A percentile compares a stretch with the other conserved stretches of the same genome.
Evolutionary conservation across 2,888 invertebrate genomes (phyloP).

Genomic region (Leucozona laternaria): DNA sequence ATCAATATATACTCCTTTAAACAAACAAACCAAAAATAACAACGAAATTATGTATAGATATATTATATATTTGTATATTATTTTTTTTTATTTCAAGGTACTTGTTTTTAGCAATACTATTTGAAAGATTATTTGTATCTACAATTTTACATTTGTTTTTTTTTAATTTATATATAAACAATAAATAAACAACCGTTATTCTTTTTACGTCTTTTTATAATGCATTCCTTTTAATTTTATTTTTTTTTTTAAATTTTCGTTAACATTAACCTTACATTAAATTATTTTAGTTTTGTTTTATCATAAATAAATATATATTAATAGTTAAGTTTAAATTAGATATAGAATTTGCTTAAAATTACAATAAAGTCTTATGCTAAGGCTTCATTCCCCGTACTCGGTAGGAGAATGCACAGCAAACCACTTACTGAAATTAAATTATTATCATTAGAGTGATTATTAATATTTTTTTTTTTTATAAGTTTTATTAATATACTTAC

Average conservation of each 20-base stretch:
- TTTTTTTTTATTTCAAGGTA: constrained; percentile 44
- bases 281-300: constrained; percentile 36
- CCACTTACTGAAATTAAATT: constrained; percentile 87
- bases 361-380: constrained; percentile 83
- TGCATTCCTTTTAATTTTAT: constrained; percentile 59
- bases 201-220: constrained; percentile 64
- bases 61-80: constrained; percentile 2
- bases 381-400: constrained; percentile 90
- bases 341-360: constrained; percentile 50
- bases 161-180: constrained; percentile 22
- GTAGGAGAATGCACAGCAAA: constrained; percentile 89
- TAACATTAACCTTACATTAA: constrained; percentile 49
- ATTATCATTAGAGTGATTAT: neutral
- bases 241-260: constrained; percentile 24
- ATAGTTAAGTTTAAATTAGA: constrained; percentile 35
- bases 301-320: constrained; percentile 23
- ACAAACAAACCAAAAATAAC: constrained; percentile 9
- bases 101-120: constrained; percentile 36
- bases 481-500: constrained; percentile 84
- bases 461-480: neutral
- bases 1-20: neutral
- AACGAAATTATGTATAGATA: neutral
- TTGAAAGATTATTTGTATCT: constrained; percentile 49
- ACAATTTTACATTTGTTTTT: constrained; percentile 25
- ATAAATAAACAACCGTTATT: constrained; percentile 65